Percentiles rank a stretch among this genome's conserved stretches.
Conservation (phyloP, 1,140 invertebrate genomes). For the Saccostrea echinata region DNA sequence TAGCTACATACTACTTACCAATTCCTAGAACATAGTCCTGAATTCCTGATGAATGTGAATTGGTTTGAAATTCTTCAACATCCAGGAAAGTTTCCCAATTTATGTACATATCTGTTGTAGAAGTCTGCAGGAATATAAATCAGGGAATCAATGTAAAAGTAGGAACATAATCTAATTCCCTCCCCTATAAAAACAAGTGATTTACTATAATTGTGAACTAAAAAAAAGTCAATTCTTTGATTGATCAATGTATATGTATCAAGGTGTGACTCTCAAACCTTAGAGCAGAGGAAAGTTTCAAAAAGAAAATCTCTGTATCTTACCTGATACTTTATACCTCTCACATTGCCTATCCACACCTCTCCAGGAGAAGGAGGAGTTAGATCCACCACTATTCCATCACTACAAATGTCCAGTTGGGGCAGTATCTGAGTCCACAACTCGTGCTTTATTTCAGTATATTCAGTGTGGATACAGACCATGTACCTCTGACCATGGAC, state of each 20-base stretch:
- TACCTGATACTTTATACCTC: slow-evolving; percentile 49
- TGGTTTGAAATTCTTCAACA: slow-evolving; percentile 55
- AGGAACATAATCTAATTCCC: no score
- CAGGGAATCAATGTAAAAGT: no score
- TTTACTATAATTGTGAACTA: no score
- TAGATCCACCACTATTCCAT: slow-evolving; percentile 61
- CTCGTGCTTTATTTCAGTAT: slow-evolving; percentile 46
- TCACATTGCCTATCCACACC: slow-evolving; percentile 51
- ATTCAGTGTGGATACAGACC: slow-evolving; percentile 60
- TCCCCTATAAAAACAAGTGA: no score
- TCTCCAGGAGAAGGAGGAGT: slow-evolving; percentile 57
- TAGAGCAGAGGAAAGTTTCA: no score
- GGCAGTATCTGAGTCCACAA: slow-evolving; percentile 50
- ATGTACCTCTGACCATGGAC: slow-evolving; percentile 59
- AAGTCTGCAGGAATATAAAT: slow-evolving; percentile 42
- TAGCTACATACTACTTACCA: slow-evolving; percentile 43
- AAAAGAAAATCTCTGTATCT: neutral
- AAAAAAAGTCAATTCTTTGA: no score
- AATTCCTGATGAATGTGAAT: slow-evolving; percentile 58
- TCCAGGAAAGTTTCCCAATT: slow-evolving; percentile 64
- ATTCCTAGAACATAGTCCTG: slow-evolving; percentile 57
- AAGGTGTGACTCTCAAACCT: no score
- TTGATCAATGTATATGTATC: no score
- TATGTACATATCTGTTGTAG: slow-evolving; percentile 53
- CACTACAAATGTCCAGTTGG: slow-evolving; percentile 59